A percentile compares a stretch with the other conserved stretches of the same genome.
Conservation (phyloP, 92 coral and sea anemone genomes). For the Zoanthus sociatus region DNA sequence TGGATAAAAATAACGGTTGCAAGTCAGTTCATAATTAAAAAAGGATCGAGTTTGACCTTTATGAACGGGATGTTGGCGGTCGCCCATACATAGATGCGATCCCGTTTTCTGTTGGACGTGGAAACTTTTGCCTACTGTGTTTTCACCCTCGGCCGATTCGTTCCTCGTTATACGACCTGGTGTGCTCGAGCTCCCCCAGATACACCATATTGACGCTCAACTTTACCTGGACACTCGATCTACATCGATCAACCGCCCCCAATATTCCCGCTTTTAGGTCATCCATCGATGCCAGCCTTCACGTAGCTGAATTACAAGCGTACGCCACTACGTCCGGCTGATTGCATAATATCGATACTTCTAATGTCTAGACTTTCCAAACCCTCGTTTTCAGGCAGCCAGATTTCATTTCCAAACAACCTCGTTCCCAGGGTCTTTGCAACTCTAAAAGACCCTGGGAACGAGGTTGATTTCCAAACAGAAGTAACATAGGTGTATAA, state of each 20-base stretch:
- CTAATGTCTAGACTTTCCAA: too few species aligned
- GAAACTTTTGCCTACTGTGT: too few species aligned
- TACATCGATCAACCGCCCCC: slow-evolving; percentile 75
- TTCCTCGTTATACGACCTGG: slow-evolving; percentile 67
- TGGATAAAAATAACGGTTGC: too few species aligned
- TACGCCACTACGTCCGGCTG: slow-evolving; percentile 93
- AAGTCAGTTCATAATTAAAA: neutral
- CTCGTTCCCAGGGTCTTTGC: too few species aligned
- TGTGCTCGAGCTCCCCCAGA: slow-evolving; percentile 65
- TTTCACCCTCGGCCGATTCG: too few species aligned
- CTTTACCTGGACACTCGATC: slow-evolving; percentile 89
- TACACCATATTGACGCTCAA: slow-evolving; percentile 87
- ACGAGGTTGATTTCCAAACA: too few species aligned
- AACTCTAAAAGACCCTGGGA: too few species aligned
- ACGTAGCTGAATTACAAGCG: slow-evolving; percentile 87
- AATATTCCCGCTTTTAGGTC: slow-evolving; percentile 72
- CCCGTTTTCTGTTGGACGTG: slow-evolving; percentile 90
- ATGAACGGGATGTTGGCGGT: slow-evolving; percentile 48
- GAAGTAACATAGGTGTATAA: too few species aligned
- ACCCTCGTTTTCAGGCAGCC: too few species aligned
- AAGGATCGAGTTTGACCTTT: slow-evolving; percentile 47
- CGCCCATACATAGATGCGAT: slow-evolving; percentile 85
- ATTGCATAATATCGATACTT: neutral
- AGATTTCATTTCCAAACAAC: too few species aligned
- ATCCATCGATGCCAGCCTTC: slow-evolving; percentile 82